phyloP scores from a whole-genome alignment of 2,797 vertebrate species.

The Coreius guichenoti region DNA sequence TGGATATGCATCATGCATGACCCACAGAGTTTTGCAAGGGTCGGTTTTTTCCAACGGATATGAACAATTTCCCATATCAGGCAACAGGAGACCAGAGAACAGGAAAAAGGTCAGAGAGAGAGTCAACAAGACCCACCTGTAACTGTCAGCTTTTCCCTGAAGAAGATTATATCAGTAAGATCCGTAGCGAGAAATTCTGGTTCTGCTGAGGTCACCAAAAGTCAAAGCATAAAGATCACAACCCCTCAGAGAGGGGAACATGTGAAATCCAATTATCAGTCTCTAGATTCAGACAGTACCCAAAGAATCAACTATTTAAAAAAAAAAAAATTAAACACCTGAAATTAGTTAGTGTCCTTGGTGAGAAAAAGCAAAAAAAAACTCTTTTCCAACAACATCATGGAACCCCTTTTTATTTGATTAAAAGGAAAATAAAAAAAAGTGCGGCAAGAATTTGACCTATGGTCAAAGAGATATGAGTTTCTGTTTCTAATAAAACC shows the following conservation, averaged over 20 bases:
- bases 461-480: conserved; percentile 31
- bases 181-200: background rate
- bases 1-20: background rate
- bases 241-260: conserved; percentile 3
- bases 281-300: background rate
- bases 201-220: conserved; percentile 19
- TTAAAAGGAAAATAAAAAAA: conserved; percentile 18
- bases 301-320: conserved; percentile 1
- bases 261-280: conserved; percentile 14
- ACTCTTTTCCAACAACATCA: conserved; percentile 2
- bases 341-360: background rate
- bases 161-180: conserved; percentile 23
- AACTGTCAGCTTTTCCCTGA: conserved; percentile 42
- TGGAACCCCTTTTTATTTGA: conserved; percentile 5
- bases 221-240: conserved; percentile 9
- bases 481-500: conserved; percentile 38
- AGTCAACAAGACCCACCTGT: conserved; percentile 54
- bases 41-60: conserved; percentile 55
- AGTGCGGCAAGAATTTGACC: conserved; percentile 24
- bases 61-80: conserved; percentile 57
- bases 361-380: background rate
- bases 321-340: background rate
- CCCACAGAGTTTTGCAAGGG: conserved; percentile 9
- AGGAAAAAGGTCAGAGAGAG: conserved; percentile 54
- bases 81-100: conserved; percentile 49